Conservation (phyloP, 2,113 vertebrate genomes). For the Glareola pratincola region DNA sequence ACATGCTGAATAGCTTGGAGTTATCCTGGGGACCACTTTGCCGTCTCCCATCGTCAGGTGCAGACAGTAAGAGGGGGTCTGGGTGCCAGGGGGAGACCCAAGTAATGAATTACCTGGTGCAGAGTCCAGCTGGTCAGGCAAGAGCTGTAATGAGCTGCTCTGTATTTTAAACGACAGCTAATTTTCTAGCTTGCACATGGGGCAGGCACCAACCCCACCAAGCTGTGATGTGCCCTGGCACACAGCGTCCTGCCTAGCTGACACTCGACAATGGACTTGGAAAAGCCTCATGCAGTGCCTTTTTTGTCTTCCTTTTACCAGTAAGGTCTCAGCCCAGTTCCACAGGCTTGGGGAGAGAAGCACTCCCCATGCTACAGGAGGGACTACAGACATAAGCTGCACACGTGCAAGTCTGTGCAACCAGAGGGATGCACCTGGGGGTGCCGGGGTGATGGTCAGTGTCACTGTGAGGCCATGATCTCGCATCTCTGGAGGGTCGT, state of each 20-base stretch:
- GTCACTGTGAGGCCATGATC: background rate
- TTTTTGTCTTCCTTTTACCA: background rate
- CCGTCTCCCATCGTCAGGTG: background rate
- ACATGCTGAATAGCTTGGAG: background rate
- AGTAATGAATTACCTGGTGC: background rate
- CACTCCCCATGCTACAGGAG: background rate
- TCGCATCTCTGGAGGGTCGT: background rate
- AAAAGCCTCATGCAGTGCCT: background rate
- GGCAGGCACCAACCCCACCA: background rate
- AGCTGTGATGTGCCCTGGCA: background rate
- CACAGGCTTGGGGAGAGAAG: background rate
- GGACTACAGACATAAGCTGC: background rate
- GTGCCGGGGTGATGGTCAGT: background rate
- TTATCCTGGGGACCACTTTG: background rate
- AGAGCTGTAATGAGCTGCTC: background rate
- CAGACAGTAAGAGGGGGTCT: background rate
- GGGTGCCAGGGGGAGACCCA: background rate
- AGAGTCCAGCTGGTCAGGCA: background rate
- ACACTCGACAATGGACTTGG: background rate
- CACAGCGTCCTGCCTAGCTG: background rate
- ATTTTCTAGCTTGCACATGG: background rate
- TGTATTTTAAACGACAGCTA: background rate
- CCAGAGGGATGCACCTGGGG: background rate
- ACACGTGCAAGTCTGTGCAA: background rate
- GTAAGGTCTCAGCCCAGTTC: background rate